phyloP scores from a whole-genome alignment of 2,888 invertebrate genomes.

The Euplexia lucipara region DNA sequence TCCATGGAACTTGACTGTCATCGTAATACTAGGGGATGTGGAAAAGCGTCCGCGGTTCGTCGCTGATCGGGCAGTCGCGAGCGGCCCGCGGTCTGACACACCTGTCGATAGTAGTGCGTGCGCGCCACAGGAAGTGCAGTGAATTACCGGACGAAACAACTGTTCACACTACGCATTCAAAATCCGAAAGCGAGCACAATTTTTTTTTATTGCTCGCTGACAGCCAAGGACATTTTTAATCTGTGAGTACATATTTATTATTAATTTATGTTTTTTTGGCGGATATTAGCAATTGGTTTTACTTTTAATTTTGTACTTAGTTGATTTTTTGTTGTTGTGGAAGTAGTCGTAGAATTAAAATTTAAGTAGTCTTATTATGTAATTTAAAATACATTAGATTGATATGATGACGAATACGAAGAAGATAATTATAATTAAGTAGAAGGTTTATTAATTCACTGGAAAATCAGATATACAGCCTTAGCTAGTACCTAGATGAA shows the following conservation, averaged over 20 bases:
- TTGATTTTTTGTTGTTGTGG: not conserved
- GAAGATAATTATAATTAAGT: not conserved
- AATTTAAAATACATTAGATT: not conserved
- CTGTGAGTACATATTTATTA: conserved; percentile 41
- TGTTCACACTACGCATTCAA: conserved; percentile 67
- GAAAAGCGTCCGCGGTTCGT: conserved; percentile 45
- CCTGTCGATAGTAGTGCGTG: conserved; percentile 65
- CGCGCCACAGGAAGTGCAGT: conserved; percentile 85
- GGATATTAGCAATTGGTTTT: too few relatives aligned
- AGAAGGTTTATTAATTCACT: not conserved
- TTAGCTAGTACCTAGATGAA: conserved; percentile 37
- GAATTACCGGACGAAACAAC: conserved; percentile 74
- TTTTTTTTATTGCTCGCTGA: conserved; percentile 59
- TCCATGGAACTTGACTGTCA: conserved; percentile 14
- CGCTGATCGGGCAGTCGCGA: conserved; percentile 69
- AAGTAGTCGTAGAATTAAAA: not conserved
- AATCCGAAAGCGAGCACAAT: conserved; percentile 71
- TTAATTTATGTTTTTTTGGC: conserved; percentile 13
- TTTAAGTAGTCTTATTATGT: not conserved
- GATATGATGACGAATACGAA: not conserved
- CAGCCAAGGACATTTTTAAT: conserved; percentile 60
- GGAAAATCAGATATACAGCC: conserved; percentile 15
- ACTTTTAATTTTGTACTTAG: not conserved
- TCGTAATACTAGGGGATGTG: conserved; percentile 56
- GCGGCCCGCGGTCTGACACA: conserved; percentile 70